These are phyloP conservation scores for Mareca strepera DNA, from an alignment of 2,797 vertebrate genomes.

Conservation along the genomic window DNA sequence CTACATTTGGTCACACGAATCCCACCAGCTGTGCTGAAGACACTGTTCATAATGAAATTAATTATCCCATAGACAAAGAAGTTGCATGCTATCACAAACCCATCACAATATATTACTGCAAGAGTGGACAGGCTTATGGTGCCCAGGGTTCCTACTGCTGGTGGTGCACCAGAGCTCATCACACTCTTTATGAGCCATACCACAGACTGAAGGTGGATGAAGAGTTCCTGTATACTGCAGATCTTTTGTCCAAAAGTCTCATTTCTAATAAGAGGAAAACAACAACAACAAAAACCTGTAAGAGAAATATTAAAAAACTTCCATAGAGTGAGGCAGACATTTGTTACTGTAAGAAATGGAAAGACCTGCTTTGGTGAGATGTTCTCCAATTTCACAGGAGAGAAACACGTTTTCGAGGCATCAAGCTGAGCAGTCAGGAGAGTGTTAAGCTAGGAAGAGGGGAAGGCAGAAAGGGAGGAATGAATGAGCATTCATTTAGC, in stretches of 20 bases:
- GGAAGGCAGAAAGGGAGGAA: slow-evolving; percentile 50
- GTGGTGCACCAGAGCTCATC: not conserved
- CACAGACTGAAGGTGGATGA: not conserved
- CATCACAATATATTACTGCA: not conserved
- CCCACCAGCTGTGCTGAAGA: not conserved
- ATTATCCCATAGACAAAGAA: not conserved
- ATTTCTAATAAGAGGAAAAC: not conserved
- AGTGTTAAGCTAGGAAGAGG: slow-evolving; percentile 56
- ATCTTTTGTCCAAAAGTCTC: not conserved
- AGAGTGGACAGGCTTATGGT: rapidly evolving
- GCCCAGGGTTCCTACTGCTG: not conserved
- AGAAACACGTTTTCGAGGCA: not conserved
- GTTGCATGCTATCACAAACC: not conserved
- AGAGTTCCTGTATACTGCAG: not conserved
- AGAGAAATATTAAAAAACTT: not conserved
- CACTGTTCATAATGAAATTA: not conserved
- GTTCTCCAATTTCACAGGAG: not conserved
- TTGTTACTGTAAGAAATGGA: not conserved
- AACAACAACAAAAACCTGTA: not conserved
- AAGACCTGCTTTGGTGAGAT: not conserved
- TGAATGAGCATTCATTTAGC: slow-evolving; percentile 56
- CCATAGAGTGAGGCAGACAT: not conserved
- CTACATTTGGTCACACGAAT: not conserved
- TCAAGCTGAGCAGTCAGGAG: slow-evolving; percentile 42
- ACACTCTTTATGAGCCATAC: not conserved